Evolutionary conservation across 2,113 vertebrate genomes (phyloP).

Genomic region (Aramus guarauna): DNA sequence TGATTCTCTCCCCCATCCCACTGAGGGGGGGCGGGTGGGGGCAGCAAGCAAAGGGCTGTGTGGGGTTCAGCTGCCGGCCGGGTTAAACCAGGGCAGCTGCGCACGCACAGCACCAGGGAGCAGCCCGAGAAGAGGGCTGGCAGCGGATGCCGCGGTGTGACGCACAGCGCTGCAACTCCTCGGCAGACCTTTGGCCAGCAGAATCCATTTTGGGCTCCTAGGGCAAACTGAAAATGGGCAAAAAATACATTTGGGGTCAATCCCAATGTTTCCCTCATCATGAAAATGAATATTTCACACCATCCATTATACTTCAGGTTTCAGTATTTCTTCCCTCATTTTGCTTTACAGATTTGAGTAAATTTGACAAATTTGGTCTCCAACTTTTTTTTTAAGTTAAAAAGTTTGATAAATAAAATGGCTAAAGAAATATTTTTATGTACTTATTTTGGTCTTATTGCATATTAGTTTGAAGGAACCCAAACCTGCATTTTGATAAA

Average conservation of each 20-base stretch:
- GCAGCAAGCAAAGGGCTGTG: too few species aligned
- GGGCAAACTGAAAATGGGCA: background rate
- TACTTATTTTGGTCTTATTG: background rate
- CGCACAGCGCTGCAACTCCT: accelerated
- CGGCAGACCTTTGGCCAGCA: accelerated
- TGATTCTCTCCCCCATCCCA: too few species aligned
- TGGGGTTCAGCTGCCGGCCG: too few species aligned
- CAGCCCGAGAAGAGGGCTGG: background rate
- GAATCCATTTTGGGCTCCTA: background rate
- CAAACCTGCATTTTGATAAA: background rate
- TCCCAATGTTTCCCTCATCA: background rate
- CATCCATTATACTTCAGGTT: background rate
- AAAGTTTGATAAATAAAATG: background rate
- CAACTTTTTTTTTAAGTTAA: background rate
- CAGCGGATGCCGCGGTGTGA: accelerated
- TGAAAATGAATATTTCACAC: background rate
- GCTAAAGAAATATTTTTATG: background rate
- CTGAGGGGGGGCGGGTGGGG: too few species aligned
- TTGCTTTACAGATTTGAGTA: background rate
- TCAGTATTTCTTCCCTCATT: background rate
- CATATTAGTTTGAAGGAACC: background rate
- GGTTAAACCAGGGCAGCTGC: too few species aligned
- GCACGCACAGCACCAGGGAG: background rate
- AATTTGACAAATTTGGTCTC: background rate
- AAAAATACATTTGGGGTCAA: background rate